Evolutionary conservation across 2,797 vertebrate genomes (phyloP).

Genomic region (Synaphobranchus kaupii): DNA sequence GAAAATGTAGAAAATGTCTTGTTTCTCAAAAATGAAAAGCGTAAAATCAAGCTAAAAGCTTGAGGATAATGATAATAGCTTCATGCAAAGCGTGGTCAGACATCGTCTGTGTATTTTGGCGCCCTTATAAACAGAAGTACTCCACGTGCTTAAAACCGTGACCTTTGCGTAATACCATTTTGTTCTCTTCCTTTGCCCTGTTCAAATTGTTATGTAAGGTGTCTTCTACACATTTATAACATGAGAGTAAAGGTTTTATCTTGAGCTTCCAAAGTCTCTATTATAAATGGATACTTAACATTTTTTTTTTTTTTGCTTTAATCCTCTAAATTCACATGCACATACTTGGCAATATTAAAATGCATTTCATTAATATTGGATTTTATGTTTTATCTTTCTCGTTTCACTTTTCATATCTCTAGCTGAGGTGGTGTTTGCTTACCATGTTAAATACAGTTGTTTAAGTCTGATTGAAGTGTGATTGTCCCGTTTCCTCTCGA

Average conservation of each 20-base stretch:
- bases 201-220: not conserved
- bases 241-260: not conserved
- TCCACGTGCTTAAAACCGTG: not conserved
- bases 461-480: not conserved
- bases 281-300: not conserved
- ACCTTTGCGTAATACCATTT: constrained; percentile 3
- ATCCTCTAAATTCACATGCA: not conserved
- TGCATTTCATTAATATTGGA: not conserved
- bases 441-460: not conserved
- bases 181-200: not conserved
- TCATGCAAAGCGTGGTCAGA: constrained; percentile 7
- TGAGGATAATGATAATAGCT: constrained; percentile 3
- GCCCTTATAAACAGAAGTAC: not conserved
- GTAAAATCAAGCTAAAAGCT: constrained; percentile 29
- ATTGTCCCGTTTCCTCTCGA: constrained; percentile 13
- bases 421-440: no score
- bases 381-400: not conserved
- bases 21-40: constrained; percentile 11
- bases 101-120: not conserved
- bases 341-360: not conserved
- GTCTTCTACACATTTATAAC: not conserved
- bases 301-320: not conserved
- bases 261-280: not conserved
- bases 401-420: no score
- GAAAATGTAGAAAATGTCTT: not conserved